Conservation (phyloP, 2,797 vertebrate species). For the Mareca strepera region DNA sequence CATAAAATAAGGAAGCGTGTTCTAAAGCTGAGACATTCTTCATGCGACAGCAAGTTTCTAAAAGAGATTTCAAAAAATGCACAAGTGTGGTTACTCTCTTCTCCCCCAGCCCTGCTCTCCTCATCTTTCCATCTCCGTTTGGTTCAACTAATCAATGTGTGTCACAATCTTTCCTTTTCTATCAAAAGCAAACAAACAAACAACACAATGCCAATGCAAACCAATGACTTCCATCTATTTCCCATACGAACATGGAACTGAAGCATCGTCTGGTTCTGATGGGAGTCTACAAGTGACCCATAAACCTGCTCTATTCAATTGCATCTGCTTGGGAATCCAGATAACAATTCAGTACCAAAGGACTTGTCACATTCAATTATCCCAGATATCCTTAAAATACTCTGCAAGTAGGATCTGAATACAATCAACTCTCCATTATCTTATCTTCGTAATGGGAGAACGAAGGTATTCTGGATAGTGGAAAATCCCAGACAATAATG, state of each 20-base stretch:
- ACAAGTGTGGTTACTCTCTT: background rate
- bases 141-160: background rate
- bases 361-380: background rate
- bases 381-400: background rate
- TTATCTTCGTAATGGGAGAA: background rate
- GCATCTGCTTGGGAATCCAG: background rate
- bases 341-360: background rate
- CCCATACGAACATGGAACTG: too few relatives aligned
- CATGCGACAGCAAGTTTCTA: background rate
- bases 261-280: background rate
- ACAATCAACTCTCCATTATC: background rate
- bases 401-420: background rate
- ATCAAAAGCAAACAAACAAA: background rate
- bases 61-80: background rate
- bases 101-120: background rate
- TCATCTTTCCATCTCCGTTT: background rate
- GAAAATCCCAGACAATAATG: background rate
- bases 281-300: background rate
- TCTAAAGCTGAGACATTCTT: background rate
- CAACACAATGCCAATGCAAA: background rate
- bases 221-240: background rate
- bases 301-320: background rate
- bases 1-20: background rate
- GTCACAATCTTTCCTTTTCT: background rate
- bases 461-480: background rate